Evolutionary conservation across 2,113 vertebrate genomes (phyloP).

Genomic region (Hiodon alosoides): DNA sequence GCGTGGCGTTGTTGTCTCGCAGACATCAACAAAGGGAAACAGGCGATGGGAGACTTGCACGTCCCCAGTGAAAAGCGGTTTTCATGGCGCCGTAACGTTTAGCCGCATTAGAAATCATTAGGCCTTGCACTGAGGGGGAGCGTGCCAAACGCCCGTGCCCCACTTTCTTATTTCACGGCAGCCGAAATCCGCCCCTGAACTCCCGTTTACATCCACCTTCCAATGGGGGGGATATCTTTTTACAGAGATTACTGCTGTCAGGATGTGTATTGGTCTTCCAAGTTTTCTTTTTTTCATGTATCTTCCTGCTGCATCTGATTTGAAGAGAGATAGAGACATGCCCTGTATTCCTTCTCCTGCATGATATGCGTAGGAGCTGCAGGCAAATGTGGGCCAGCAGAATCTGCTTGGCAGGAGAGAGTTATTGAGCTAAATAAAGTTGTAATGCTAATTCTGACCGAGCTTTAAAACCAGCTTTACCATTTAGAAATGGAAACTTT

Average conservation of each 20-base stretch:
- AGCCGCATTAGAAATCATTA: slow-evolving; percentile 64
- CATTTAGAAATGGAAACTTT: too few species aligned
- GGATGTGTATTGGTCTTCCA: not conserved
- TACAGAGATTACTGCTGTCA: slow-evolving; percentile 14
- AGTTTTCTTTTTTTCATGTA: too few species aligned
- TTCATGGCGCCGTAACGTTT: slow-evolving; percentile 51
- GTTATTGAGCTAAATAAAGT: too few species aligned
- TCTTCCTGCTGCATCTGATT: too few species aligned
- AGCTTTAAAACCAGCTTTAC: too few species aligned
- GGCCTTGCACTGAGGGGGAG: slow-evolving; percentile 38
- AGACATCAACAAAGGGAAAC: slow-evolving; percentile 64
- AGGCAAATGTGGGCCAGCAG: too few species aligned
- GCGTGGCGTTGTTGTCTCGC: slow-evolving; percentile 53
- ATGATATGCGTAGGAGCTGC: too few species aligned
- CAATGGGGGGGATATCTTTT: slow-evolving; percentile 43
- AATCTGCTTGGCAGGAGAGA: too few species aligned
- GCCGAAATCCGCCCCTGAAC: slow-evolving; percentile 40
- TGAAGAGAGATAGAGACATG: too few species aligned
- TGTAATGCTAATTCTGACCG: too few species aligned
- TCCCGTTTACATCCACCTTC: slow-evolving; percentile 34
- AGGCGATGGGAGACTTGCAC: slow-evolving; percentile 60
- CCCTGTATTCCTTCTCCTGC: too few species aligned
- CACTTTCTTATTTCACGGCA: slow-evolving; percentile 43
- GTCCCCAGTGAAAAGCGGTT: slow-evolving; percentile 48
- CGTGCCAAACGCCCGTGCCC: slow-evolving; percentile 43